Base-by-base conservation (phyloP, 2,113 vertebrate genomes). In the Thamnophis sirtalis region DNA sequence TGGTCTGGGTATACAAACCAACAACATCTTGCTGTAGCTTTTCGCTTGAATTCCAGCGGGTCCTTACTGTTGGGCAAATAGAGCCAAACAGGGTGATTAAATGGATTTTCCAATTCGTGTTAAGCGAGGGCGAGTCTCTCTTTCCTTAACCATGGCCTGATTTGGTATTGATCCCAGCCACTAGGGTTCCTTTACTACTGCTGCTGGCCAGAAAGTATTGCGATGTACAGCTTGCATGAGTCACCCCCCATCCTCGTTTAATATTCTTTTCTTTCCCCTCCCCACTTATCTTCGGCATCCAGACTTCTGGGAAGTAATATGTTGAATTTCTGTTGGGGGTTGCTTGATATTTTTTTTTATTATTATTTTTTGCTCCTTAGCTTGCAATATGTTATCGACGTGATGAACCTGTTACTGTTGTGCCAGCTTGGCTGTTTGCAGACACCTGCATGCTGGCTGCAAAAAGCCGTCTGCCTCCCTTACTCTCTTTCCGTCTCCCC, bases 101-200 rank as follows among this genome's bases (percentile, higher is more conserved):
- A n/a, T 53, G 26, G 43, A 89, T 89, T 85, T 60, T 49, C 33
- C 21, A 43, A 89, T 84, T 48, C 15, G 22, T 21, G 5, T 56
- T 4, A n/a, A 58, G 8, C 49, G 84, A 15, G 22, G 22, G 56
- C 73, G 5, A 80, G 33, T 92, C 49, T 17, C 9, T 22, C 33
- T 33, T 68, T 26, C 15, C 24, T 0, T n/a, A 0, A 49, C 2
- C 13, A 15, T 86, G 9, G 4, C 3, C 89, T 55, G 50, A 90
- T 58, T 60, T 38, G 58, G 22, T 85, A 55, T 51, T 93, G 56
- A 80, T 87, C 9, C 3, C 50, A 91, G 95, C 94, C 92, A 93
- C 93, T 93, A 91, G 17, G 54, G 28, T 87, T 88, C 88, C 94
- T 94, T 84, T 89, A 33, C 91, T 89, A 33, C 91, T 56, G 9